Evolutionary conservation across 2,797 vertebrate genomes (phyloP).

Genomic region (Syngnathus acus): DNA sequence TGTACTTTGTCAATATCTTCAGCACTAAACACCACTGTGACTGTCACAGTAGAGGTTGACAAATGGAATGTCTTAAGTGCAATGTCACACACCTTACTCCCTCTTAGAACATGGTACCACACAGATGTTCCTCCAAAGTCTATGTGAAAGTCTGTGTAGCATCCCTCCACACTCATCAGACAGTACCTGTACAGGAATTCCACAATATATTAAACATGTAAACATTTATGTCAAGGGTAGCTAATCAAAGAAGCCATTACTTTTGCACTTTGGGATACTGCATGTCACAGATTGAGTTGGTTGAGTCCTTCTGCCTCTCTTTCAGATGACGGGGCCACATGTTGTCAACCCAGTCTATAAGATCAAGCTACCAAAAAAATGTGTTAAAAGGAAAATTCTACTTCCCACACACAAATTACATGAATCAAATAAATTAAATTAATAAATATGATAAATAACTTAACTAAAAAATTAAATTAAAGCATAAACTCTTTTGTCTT

Average conservation of each 20-base stretch:
- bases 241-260: conserved; percentile 54
- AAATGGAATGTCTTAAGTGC: neutral
- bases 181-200: conserved; percentile 76
- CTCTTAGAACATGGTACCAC: conserved; percentile 95
- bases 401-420: too few species aligned
- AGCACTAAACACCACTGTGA: neutral
- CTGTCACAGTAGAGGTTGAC: neutral
- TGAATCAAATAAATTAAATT: too few species aligned
- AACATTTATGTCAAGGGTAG: neutral
- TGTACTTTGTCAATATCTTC: neutral
- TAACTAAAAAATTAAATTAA: too few species aligned
- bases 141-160: conserved; percentile 97
- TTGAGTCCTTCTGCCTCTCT: conserved; percentile 91
- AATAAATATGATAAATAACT: too few species aligned
- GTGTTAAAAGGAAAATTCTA: neutral
- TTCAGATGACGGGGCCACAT: conserved; percentile 98
- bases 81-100: conserved; percentile 79
- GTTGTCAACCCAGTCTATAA: conserved; percentile 98
- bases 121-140: conserved; percentile 97
- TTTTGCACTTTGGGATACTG: conserved; percentile 98
- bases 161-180: conserved; percentile 96
- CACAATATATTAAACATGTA: neutral
- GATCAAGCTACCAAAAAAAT: conserved; percentile 77
- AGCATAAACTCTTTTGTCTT: too few species aligned
- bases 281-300: conserved; percentile 93